Conservation (phyloP, 2,113 vertebrate species). For the Otolemur garnettii region DNA sequence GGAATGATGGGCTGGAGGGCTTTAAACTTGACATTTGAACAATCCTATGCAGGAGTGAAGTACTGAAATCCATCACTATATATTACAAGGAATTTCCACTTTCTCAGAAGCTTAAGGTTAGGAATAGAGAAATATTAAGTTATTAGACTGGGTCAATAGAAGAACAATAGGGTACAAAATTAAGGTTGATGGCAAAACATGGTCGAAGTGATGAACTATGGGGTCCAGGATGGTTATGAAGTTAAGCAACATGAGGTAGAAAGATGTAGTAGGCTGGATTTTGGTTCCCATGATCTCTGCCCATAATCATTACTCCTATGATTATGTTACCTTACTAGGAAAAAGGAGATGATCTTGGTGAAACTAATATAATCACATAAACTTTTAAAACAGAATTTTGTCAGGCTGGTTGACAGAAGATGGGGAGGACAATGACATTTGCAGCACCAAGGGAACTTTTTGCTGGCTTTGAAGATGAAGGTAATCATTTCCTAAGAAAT, state of each 20-base stretch:
- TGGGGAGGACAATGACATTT: background rate
- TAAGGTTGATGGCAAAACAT: background rate
- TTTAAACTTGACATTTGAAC: background rate
- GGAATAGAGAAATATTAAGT: background rate
- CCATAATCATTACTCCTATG: background rate
- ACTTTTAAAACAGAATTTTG: background rate
- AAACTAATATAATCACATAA: background rate
- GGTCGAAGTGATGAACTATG: background rate
- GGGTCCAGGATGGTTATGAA: background rate
- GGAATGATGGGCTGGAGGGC: background rate
- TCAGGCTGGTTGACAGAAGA: conserved; percentile 19
- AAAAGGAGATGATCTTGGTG: background rate
- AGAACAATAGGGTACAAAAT: background rate
- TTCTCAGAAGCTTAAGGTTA: background rate
- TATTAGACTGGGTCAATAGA: background rate
- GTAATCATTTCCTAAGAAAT: background rate
- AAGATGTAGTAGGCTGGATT: background rate
- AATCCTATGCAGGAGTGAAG: background rate
- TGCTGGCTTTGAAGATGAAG: background rate
- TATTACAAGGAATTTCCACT: background rate
- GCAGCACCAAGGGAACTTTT: background rate
- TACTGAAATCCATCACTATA: background rate
- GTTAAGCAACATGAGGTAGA: background rate
- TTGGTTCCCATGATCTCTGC: background rate
- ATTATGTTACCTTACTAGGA: background rate